Evolutionary conservation across 1,140 invertebrate species (phyloP).

Genomic region (Asobara japonica): DNA sequence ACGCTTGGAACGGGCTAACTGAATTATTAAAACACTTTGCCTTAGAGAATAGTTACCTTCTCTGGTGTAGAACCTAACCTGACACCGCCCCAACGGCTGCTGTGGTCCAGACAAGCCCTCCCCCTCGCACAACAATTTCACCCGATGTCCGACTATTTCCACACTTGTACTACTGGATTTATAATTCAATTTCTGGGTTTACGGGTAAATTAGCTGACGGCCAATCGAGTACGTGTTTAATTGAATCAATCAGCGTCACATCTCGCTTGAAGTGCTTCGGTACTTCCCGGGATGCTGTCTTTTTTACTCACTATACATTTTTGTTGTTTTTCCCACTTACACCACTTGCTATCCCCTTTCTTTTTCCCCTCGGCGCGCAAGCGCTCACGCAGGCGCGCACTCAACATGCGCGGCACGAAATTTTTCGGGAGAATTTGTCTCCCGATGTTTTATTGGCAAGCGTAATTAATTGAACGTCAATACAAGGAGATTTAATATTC

Average conservation of each 20-base stretch:
- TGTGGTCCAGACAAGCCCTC: background rate
- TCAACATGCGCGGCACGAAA: background rate
- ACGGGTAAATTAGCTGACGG: background rate
- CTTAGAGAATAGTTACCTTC: slow-evolving; percentile 15
- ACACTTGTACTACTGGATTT: background rate
- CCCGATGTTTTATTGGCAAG: too few species aligned
- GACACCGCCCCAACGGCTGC: slow-evolving; percentile 25
- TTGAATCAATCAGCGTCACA: background rate
- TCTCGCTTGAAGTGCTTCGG: background rate
- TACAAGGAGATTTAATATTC: too few species aligned
- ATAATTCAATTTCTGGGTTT: background rate
- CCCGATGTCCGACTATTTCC: background rate
- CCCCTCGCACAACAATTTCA: background rate
- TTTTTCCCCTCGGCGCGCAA: background rate
- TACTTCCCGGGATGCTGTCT: slow-evolving; percentile 7
- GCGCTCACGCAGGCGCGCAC: background rate
- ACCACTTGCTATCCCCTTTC: background rate
- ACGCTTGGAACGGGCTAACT: background rate
- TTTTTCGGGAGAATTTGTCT: too few species aligned
- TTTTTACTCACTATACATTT: background rate
- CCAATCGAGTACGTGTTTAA: background rate
- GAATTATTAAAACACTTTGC: background rate
- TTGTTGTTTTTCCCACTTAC: background rate
- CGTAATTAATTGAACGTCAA: too few species aligned
- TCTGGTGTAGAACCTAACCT: slow-evolving; percentile 23